Percentiles rank a stretch among this genome's conserved stretches.
phyloP scores from a whole-genome alignment of 2,797 vertebrate species.

The Cygnus olor region DNA sequence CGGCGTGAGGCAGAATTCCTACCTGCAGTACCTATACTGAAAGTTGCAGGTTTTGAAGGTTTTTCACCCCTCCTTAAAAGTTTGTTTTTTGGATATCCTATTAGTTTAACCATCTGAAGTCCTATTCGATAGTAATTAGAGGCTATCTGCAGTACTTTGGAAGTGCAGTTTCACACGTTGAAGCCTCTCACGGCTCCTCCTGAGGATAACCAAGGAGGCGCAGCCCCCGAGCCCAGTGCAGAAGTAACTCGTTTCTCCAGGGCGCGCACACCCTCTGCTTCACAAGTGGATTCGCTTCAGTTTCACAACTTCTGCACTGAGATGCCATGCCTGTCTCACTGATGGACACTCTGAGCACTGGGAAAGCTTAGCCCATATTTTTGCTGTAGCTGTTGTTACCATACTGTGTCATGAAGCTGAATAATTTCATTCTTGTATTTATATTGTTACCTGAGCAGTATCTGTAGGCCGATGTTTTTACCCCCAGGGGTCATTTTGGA shows the following conservation, averaged over 20 bases:
- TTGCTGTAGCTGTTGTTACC: slow-evolving; percentile 1
- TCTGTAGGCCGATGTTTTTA: neutral
- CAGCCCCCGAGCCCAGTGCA: fast-evolving
- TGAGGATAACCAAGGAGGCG: neutral
- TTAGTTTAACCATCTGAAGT: neutral
- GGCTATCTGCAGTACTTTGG: neutral
- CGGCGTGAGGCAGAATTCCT: neutral
- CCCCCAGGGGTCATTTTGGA: neutral
- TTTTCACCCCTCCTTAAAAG: too few relatives aligned
- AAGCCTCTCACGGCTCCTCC: neutral
- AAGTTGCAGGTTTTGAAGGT: neutral
- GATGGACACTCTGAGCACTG: neutral
- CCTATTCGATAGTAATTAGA: neutral
- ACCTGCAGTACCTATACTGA: neutral
- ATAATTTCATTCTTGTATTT: slow-evolving; percentile 19
- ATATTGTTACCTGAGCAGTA: neutral
- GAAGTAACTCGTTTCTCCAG: fast-evolving
- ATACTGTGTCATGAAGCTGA: neutral
- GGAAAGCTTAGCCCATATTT: neutral
- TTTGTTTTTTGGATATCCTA: neutral
- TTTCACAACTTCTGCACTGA: neutral
- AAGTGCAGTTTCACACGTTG: neutral
- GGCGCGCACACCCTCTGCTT: neutral
- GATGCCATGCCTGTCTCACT: too few relatives aligned
- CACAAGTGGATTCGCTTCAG: neutral